phyloP scores from a whole-genome alignment of 2,797 vertebrate genomes.

The Malacoctenus gilli region DNA sequence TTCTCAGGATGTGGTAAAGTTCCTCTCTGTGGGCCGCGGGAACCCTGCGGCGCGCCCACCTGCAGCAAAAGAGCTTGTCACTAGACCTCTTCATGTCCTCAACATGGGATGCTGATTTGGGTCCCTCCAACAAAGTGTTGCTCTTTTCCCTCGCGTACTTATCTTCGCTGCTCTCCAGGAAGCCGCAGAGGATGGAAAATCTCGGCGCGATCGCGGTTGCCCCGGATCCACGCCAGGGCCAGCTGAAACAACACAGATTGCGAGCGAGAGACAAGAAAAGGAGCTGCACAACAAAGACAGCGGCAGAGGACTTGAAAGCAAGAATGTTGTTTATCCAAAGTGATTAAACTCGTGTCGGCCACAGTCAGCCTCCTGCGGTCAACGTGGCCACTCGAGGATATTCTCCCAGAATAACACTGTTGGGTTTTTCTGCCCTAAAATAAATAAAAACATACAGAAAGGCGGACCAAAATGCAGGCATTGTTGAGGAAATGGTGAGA shows the following conservation, averaged over 20 bases:
- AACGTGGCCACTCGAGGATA: not conserved
- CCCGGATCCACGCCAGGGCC: conserved; percentile 36
- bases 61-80: conserved; percentile 70
- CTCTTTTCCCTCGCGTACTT: conserved; percentile 15
- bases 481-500: not conserved
- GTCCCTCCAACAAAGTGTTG: conserved; percentile 10
- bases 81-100: conserved; percentile 59
- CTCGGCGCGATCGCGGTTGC: conserved; percentile 37
- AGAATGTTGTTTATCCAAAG: conserved; percentile 9
- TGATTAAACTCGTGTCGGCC: conserved; percentile 16
- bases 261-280: conserved; percentile 25
- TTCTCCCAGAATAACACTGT: conserved; percentile 5
- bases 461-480: not conserved
- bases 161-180: conserved; percentile 28
- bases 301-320: conserved; percentile 15
- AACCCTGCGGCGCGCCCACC: conserved; percentile 54
- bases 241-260: conserved; percentile 55
- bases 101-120: not conserved
- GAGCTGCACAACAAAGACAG: conserved; percentile 13
- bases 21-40: conserved; percentile 74
- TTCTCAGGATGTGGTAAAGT: conserved; percentile 76
- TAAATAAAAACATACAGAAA: not conserved
- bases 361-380: conserved; percentile 11
- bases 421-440: conserved; percentile 11
- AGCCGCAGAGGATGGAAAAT: conserved; percentile 26